Evolutionary conservation across 2,797 vertebrate genomes (phyloP).

Genomic region (Enteromius mattozi): DNA sequence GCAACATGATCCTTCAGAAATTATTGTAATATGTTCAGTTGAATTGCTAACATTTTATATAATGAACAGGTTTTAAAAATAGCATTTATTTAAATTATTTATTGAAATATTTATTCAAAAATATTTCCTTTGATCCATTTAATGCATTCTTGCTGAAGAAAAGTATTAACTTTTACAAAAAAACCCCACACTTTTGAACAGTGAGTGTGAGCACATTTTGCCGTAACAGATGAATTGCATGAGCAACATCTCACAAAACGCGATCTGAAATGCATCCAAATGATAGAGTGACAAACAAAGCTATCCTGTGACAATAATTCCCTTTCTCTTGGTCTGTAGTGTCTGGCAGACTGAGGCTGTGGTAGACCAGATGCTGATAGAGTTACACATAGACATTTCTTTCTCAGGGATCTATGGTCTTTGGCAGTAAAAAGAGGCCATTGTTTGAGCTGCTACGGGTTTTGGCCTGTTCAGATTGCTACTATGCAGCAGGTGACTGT

Average conservation of each 20-base stretch:
- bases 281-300: slow-evolving; percentile 41
- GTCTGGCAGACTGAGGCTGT: slow-evolving; percentile 47
- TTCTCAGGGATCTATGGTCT: slow-evolving; percentile 57
- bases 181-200: not conserved
- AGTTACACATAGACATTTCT: slow-evolving; percentile 58
- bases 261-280: slow-evolving; percentile 42
- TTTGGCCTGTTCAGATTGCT: slow-evolving; percentile 35
- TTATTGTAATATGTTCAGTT: not conserved
- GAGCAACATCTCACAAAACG: slow-evolving; percentile 53
- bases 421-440: slow-evolving; percentile 52
- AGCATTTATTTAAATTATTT: not conserved
- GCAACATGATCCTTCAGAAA: not conserved
- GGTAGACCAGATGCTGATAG: slow-evolving; percentile 54
- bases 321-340: slow-evolving; percentile 41
- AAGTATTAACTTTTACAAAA: not conserved
- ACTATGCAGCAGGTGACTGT: not conserved
- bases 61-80: not conserved
- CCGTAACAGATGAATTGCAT: not conserved
- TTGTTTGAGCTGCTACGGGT: slow-evolving; percentile 47
- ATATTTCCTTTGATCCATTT: not conserved
- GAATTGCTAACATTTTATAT: not conserved
- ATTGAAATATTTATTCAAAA: not conserved
- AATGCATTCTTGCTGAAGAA: not conserved
- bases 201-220: not conserved
- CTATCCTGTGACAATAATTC: slow-evolving; percentile 46